These are phyloP conservation scores for Rhinogobius similis DNA, from an alignment of 2,113 vertebrate species.

Conservation along the genomic window DNA sequence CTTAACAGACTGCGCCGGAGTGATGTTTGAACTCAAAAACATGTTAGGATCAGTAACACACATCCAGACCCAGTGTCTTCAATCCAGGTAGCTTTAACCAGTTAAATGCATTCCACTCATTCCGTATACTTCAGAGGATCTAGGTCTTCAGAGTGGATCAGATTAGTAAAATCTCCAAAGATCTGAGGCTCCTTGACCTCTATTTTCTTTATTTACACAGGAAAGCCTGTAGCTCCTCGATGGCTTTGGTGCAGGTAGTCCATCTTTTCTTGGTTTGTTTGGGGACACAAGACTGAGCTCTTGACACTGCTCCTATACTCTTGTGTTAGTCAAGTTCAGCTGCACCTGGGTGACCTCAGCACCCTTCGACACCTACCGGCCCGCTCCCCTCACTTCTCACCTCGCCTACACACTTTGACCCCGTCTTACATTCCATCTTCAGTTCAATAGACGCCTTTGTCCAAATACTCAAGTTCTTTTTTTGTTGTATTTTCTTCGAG, in stretches of 20 bases:
- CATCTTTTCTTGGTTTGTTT: constrained; percentile 30
- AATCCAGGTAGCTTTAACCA: constrained; percentile 26
- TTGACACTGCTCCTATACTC: constrained; percentile 21
- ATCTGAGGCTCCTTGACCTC: constrained; percentile 28
- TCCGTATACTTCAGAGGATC: constrained; percentile 54
- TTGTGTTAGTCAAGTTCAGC: constrained; percentile 16
- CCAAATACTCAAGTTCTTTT: background rate
- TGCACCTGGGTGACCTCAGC: constrained; percentile 56
- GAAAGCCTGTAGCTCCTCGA: background rate
- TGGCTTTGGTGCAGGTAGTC: constrained; percentile 12
- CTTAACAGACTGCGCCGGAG: background rate
- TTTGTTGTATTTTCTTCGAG: background rate
- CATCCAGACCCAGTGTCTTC: constrained; percentile 11
- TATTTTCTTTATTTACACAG: constrained; percentile 27
- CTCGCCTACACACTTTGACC: constrained; percentile 44
- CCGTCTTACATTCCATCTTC: constrained; percentile 55
- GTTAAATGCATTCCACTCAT: constrained; percentile 49
- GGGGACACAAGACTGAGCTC: constrained; percentile 24
- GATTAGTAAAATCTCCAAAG: constrained; percentile 43
- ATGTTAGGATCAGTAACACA: background rate
- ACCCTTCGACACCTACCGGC: constrained; percentile 41
- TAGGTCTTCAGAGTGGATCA: constrained; percentile 8
- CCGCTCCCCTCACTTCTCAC: constrained; percentile 45
- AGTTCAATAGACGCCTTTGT: constrained; percentile 3
- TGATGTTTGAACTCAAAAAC: constrained; percentile 23